A percentile compares a stretch with the other conserved stretches of the same genome.
Evolutionary conservation across 1,140 invertebrate species (phyloP).

Genomic region (Pseudomyrmex cubaensis): DNA sequence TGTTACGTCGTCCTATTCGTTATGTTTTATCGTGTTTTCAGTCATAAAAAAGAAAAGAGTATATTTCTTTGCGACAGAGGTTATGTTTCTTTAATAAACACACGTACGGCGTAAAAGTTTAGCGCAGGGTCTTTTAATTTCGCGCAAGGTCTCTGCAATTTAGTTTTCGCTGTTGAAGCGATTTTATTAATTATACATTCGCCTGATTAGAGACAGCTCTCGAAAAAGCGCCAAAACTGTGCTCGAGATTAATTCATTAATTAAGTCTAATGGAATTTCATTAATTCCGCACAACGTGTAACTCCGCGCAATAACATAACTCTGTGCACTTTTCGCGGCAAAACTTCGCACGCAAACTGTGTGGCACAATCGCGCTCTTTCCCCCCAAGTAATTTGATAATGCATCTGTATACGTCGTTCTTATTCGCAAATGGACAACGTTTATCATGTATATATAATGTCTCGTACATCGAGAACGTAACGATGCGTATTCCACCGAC

Average conservation of each 20-base stretch:
- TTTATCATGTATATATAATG: not conserved
- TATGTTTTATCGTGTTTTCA: no score
- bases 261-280: slow-evolving; percentile 43
- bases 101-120: not conserved
- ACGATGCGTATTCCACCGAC: not conserved
- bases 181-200: not conserved
- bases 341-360: not conserved
- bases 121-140: not conserved
- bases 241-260: slow-evolving; percentile 22
- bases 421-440: not conserved
- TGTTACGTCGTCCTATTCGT: no score
- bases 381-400: slow-evolving; percentile 21
- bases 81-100: no score
- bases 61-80: no score
- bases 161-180: not conserved
- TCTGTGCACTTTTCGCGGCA: slow-evolving; percentile 8
- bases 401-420: not conserved
- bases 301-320: not conserved
- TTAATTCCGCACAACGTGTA: not conserved
- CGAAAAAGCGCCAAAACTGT: not conserved
- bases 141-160: no score
- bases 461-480: not conserved
- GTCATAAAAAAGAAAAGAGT: no score
- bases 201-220: no score
- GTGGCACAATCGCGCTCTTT: not conserved